Percentiles rank a stretch among this genome's conserved stretches.
Conservation (phyloP, 1,140 invertebrate genomes). For the Orius laevigatus region DNA sequence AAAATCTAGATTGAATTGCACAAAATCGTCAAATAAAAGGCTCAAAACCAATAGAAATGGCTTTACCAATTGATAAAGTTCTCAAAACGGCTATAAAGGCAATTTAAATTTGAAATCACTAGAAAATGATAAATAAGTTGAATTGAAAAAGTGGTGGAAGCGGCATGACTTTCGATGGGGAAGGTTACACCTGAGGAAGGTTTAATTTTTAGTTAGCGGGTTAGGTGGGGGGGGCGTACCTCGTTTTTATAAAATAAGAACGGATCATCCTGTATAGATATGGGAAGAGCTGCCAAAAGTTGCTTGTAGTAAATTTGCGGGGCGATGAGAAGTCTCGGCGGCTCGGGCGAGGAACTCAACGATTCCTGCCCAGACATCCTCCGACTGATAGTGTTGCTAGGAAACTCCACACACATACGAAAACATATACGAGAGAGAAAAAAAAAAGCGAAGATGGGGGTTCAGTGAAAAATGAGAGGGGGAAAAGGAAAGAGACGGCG, state of each 20-base stretch:
- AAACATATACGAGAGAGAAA: background rate
- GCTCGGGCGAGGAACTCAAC: background rate
- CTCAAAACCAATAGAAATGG: too few relatives aligned
- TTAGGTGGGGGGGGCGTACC: background rate
- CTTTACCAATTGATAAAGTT: too few relatives aligned
- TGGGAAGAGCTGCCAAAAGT: conserved; percentile 16
- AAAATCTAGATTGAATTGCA: too few relatives aligned
- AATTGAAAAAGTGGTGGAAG: too few relatives aligned
- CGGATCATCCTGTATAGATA: conserved; percentile 14
- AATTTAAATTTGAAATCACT: too few relatives aligned
- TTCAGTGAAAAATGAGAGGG: conserved; percentile 5
- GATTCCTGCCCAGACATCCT: conserved; percentile 3
- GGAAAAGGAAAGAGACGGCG: background rate
- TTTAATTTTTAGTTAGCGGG: conserved; percentile 2
- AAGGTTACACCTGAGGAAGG: too few relatives aligned
- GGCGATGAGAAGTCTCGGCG: background rate
- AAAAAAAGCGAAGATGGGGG: conserved; percentile 4
- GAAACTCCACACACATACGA: conserved; percentile 7
- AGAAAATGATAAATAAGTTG: too few relatives aligned
- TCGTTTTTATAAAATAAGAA: conserved; percentile 6
- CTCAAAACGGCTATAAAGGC: too few relatives aligned
- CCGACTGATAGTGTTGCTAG: conserved; percentile 16
- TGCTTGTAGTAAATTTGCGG: conserved; percentile 21
- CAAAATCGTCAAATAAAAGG: too few relatives aligned
- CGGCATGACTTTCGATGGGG: too few relatives aligned